Base-by-base conservation (phyloP, 2,113 vertebrate genomes). In the Anseranas semipalmata region DNA sequence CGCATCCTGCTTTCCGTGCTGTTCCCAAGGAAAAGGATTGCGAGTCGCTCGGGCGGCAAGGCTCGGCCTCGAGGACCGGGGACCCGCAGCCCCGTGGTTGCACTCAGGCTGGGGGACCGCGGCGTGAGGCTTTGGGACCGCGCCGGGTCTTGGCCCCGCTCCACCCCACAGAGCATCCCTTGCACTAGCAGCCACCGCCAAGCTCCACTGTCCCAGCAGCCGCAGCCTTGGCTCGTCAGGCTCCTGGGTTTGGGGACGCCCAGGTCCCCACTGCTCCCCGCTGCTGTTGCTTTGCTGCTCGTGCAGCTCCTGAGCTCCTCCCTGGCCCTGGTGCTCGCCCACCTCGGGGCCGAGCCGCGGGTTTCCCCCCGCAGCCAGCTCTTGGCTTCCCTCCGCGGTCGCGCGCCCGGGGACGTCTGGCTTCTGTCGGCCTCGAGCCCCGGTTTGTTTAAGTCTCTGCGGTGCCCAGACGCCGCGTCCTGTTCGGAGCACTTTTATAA, bases 321-420 rank as follows among this genome's bases (percentile, higher is more conserved):
- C 6, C 27, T 6, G 4, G 9, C 21, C 37, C 20, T 4, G 3
- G 13, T 8, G 24, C 27, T 39, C 12, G 5, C 80, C n/a, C 45
- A 1, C 4, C 15, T 5, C 1, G 65, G 20, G 17, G 17, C 41
- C 9, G 45, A 66, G 65, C 75, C 2, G 5, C 1, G 3, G 13
- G 5, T 59, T 60, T 45, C 50, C 50, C 50, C 50, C 25, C 48
- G 24, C 37, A 39, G 25, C 37, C 60, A 20, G 27, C 27, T 30
- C 62, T 65, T 65, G 62, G 62, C 62, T 65, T 65, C 62, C 62
- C 37, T 41, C 62, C 24, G 50, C 50, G 50, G 24, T 52, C 24
- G 50, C 24, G 24, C 24, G 25, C 37, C 37, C 16, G 60, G n/a
- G 33, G 12, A 33, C 28, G 17, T 53, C n/a, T 53, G 68, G 50